Evolutionary conservation across 2,888 invertebrate species (phyloP).

Genomic region (Petrolisthes manimaculis): DNA sequence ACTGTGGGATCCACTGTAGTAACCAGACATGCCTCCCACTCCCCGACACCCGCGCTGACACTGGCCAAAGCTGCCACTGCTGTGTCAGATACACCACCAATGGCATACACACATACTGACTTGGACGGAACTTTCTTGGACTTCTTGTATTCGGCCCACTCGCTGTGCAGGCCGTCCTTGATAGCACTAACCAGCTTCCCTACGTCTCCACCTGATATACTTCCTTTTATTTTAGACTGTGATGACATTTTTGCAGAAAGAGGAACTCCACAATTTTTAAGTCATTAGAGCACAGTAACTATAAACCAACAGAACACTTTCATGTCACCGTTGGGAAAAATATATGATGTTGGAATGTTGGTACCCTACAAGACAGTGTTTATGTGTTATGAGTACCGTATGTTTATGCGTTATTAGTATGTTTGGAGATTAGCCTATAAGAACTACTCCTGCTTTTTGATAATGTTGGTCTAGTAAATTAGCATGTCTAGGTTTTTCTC

Average conservation of each 20-base stretch:
- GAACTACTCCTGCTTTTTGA: too few species aligned
- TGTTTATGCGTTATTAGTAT: too few species aligned
- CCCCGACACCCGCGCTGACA: conserved; percentile 51
- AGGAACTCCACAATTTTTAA: background rate
- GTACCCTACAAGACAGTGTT: too few species aligned
- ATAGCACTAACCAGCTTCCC: conserved; percentile 49
- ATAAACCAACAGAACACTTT: too few species aligned
- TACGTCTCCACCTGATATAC: conserved; percentile 49
- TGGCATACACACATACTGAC: conserved; percentile 54
- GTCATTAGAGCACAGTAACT: background rate
- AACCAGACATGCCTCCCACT: conserved; percentile 57
- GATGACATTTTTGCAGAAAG: background rate
- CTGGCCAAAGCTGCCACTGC: conserved; percentile 50
- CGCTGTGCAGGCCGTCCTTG: conserved; percentile 59
- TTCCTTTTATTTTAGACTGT: background rate
- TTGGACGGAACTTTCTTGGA: conserved; percentile 23
- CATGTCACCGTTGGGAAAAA: too few species aligned
- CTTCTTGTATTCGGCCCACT: conserved; percentile 63
- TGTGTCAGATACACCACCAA: conserved; percentile 57
- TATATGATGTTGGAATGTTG: too few species aligned
- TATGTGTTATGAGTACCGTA: too few species aligned
- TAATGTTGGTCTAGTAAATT: too few species aligned
- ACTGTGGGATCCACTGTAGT: conserved; percentile 53
- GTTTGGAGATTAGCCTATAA: too few species aligned
- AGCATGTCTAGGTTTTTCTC: too few species aligned